Base-by-base conservation (phyloP, 2,888 invertebrate genomes). In the Unio pictorum region DNA sequence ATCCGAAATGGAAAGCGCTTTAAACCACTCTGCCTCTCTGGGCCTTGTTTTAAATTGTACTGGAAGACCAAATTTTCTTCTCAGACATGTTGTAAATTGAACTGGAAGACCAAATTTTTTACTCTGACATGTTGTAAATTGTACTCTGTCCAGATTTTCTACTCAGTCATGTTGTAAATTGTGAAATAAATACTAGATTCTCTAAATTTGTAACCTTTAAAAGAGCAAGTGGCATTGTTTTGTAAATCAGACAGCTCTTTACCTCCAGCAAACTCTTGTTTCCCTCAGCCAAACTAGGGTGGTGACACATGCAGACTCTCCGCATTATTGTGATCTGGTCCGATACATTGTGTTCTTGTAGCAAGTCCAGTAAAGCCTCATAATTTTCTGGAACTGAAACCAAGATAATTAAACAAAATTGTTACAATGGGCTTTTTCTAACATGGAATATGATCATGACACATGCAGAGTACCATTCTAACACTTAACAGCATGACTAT, bases 241-340 rank as follows among this genome's bases (percentile, higher is more conserved):
- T 18, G 18, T 18, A 59, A 45, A 45, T 45, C 15, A 45, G 45
- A 45, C 45, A 11, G 45, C 11, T 45, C 45, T 59, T 55, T 71
- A 89, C 89, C 85, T 93, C 93, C 18, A 97, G 91, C 84, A 94
- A 93, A 56, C 94, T 93, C 87, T 95, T 95, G 86, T 97, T 97
- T 23, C 93, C 93, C 77, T 93, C 93, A 8, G 93, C 93, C 66
- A 96, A 89, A 83, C 95, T 94, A 3, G 95, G 95, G 89, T 97
- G 95, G 90, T 96, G 95, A 84, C 94, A 95, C 90, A 96, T 96
- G 26, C 97, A 94, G 79, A 98, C 93, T 83, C 95, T 93, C 84
- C 95, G 94, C 63, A 97, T 87, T 17, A 96, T 93, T 18, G 93
- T 91, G 0, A 93, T 91, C 84, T 95, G 94, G 83, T 95, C 93